Evolutionary conservation across 2,888 invertebrate species (phyloP), one percentile per base, ranked within the genome.

Genomic region (Ischnus inquisitorius): DNA sequence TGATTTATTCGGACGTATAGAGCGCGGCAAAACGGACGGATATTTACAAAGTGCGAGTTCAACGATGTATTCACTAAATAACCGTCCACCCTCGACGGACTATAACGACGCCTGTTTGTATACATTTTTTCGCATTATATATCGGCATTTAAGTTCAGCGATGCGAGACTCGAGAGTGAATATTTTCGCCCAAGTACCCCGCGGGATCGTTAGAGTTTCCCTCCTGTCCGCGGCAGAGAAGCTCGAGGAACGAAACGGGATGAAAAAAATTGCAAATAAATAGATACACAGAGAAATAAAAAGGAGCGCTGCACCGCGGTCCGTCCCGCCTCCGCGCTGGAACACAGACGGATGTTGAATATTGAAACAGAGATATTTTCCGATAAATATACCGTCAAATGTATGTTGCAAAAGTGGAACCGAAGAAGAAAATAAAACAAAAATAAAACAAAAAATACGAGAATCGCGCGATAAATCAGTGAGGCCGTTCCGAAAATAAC

Each of bases 381-480:
- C 60, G 60, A n/a, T 25, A 60, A 60, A 60, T 60, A 60, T 28
- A n/a, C 6, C n/a, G 60, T 60, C 28, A 28, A 4, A 60, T 60
- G 28, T 28, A 60, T n/a, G 60, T 25, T 60, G 22, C 5, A 28
- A 60, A 60, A 34, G 8, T 6, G 34, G 8, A 34, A n/a, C n/a
- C n/a, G n/a, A n/a, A n/a, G n/a, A 34, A 34, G 4, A 34, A 34
- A 34, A 34, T 4, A 4, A 25, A 57, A 57, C 2, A 14, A 12
- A 28, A 25, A 28, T 28, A 67, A 43, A 67, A 57, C n/a, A 67
- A 68, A 77, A 80, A 77, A 82, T 25, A 71, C 68, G 34, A 64
- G 46, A 64, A 74, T 72, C 62, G 62, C 19, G 22, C 80, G 72
- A 83, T 83, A 80, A 83, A 83, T 83, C 83, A 83, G 72, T n/a